Evolutionary conservation across 2,797 vertebrate genomes (phyloP).

Genomic region (Onychomys arenicola): DNA sequence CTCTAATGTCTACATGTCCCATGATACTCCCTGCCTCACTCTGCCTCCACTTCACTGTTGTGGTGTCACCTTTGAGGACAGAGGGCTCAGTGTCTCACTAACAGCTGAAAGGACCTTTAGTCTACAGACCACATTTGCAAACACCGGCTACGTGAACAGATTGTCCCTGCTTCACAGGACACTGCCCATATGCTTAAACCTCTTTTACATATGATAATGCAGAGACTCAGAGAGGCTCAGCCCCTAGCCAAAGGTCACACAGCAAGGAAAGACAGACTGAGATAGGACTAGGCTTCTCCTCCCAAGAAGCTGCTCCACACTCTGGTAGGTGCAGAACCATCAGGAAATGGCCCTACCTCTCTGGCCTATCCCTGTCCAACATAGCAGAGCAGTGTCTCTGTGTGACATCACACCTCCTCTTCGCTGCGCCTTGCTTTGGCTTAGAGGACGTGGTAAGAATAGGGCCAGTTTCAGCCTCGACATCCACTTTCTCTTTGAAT

Average conservation of each 20-base stretch:
- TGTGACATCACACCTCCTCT: neutral
- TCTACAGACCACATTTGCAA: fast-evolving
- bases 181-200: neutral
- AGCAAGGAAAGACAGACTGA: neutral
- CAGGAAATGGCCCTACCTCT: neutral
- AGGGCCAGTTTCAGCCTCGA: neutral
- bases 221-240: neutral
- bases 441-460: neutral
- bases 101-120: neutral
- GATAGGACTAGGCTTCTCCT: fast-evolving
- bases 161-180: neutral
- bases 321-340: neutral
- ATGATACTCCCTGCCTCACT: neutral
- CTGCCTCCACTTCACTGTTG: no score
- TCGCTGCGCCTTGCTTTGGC: neutral
- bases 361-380: neutral
- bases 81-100: neutral
- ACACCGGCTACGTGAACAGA: neutral
- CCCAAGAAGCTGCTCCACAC: neutral
- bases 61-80: neutral
- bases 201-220: no score
- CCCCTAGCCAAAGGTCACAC: neutral
- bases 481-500: neutral
- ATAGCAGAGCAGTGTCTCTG: no score
- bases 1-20: fast-evolving